These are phyloP conservation scores for Camponotus pennsylvanicus DNA, from an alignment of 1,140 invertebrate species.

Conservation along the genomic window DNA sequence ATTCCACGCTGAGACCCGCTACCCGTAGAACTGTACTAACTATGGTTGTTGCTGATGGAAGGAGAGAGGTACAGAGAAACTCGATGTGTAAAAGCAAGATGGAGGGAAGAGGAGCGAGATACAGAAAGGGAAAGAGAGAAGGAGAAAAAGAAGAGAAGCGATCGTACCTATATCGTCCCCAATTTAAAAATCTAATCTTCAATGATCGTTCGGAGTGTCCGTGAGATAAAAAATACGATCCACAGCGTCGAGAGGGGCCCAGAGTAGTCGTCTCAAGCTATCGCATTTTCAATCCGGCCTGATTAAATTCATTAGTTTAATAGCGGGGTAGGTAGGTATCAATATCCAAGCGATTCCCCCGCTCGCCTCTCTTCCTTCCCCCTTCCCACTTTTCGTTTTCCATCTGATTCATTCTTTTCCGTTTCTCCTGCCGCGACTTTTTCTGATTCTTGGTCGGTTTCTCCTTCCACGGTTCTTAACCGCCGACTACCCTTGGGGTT, in stretches of 20 bases:
- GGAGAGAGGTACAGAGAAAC: background rate
- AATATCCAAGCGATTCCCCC: conserved; percentile 83
- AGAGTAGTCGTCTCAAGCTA: conserved; percentile 76
- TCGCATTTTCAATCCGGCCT: conserved; percentile 84
- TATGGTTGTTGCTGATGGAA: conserved; percentile 54
- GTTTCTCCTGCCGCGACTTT: conserved; percentile 34
- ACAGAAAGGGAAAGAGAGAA: conserved; percentile 19
- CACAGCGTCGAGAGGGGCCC: conserved; percentile 60
- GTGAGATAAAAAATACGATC: conserved; percentile 70
- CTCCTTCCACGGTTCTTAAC: conserved; percentile 64
- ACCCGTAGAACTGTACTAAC: conserved; percentile 66
- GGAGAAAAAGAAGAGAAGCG: conserved; percentile 54
- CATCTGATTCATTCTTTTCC: conserved; percentile 52
- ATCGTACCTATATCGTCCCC: conserved; percentile 78
- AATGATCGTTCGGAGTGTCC: conserved; percentile 84
- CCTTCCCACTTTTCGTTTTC: background rate
- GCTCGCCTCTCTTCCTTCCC: conserved; percentile 28
- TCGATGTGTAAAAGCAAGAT: conserved; percentile 34
- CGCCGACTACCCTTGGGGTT: conserved; percentile 68
- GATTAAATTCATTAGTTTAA: conserved; percentile 87
- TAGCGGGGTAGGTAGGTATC: conserved; percentile 82
- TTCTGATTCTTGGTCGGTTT: conserved; percentile 64
- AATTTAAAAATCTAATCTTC: conserved; percentile 87
- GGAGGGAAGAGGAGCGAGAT: conserved; percentile 35
- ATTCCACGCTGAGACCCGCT: conserved; percentile 79